Percentiles rank a stretch among this genome's conserved stretches.
These are phyloP conservation scores for Harpagoxenus sublaevis DNA, from an alignment of 2,888 invertebrate species.

Conservation along the genomic window DNA sequence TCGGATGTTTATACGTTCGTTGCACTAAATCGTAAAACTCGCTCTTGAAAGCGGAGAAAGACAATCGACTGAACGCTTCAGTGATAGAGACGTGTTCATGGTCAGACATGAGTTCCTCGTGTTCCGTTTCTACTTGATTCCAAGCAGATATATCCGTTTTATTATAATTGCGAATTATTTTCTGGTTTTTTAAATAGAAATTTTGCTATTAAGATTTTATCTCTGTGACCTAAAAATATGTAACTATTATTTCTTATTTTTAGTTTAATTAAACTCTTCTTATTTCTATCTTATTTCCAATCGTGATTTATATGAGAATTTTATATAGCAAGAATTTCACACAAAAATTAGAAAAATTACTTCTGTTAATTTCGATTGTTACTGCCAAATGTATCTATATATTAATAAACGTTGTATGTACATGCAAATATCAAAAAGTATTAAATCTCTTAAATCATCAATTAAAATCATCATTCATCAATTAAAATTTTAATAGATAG, in stretches of 20 bases:
- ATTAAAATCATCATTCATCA: background rate
- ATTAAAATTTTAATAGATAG: background rate
- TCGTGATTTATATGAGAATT: background rate
- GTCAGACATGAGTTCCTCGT: constrained; percentile 29
- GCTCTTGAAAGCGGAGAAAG: background rate
- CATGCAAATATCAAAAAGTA: background rate
- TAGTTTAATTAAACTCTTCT: background rate
- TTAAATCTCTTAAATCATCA: background rate
- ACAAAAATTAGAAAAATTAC: background rate
- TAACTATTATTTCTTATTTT: background rate
- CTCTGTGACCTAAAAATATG: background rate
- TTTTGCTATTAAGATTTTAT: background rate
- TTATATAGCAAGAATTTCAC: background rate
- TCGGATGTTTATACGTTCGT: background rate
- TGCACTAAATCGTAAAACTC: constrained; percentile 1
- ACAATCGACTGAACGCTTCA: constrained; percentile 19
- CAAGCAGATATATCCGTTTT: background rate
- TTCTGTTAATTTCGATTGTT: background rate
- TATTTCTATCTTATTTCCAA: background rate
- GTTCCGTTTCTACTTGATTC: background rate
- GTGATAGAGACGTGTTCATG: constrained; percentile 59
- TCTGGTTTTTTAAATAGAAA: background rate
- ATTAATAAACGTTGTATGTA: background rate
- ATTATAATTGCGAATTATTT: background rate
- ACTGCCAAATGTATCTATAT: background rate